Conservation (phyloP, 2,113 vertebrate genomes). For the Trinectes maculatus region DNA sequence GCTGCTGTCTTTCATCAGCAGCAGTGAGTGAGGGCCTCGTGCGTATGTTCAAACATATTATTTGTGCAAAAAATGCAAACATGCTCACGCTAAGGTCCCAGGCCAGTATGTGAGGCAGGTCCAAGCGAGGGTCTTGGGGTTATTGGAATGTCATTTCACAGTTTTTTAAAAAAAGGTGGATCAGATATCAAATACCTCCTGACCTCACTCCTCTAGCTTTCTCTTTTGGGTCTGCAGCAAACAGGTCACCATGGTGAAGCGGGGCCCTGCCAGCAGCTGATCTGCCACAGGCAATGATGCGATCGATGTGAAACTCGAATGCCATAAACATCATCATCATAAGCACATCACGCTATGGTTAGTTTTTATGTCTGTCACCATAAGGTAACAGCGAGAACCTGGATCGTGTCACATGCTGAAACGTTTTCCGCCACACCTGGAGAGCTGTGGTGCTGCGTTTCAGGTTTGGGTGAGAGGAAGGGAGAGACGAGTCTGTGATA, state of each 20-base stretch:
- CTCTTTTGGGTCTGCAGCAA: conserved; percentile 46
- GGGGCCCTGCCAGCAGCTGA: conserved; percentile 21
- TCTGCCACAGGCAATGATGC: conserved; percentile 48
- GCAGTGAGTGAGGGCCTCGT: neutral
- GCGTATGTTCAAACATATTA: neutral
- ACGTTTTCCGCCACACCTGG: conserved; percentile 40
- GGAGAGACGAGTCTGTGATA: conserved; percentile 52
- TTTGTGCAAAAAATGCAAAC: conserved; percentile 17
- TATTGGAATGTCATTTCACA: conserved; percentile 71
- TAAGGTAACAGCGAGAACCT: conserved; percentile 36
- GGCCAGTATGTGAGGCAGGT: conserved; percentile 57
- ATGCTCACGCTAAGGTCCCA: conserved; percentile 14
- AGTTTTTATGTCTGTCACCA: conserved; percentile 56
- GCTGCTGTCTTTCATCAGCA: conserved; percentile 6
- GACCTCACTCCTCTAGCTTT: conserved; percentile 43
- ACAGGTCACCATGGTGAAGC: conserved; percentile 58
- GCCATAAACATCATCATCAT: no score
- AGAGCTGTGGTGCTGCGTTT: conserved; percentile 33
- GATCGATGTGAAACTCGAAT: conserved; percentile 43
- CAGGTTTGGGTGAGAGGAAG: conserved; percentile 32
- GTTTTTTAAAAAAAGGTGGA: conserved; percentile 60
- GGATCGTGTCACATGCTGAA: conserved; percentile 40
- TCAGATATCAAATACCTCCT: conserved; percentile 66
- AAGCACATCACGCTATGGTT: conserved; percentile 49
- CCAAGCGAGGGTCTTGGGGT: conserved; percentile 51